Conservation (phyloP, 1,140 invertebrate genomes). For the Scaptomyza graminum region DNA sequence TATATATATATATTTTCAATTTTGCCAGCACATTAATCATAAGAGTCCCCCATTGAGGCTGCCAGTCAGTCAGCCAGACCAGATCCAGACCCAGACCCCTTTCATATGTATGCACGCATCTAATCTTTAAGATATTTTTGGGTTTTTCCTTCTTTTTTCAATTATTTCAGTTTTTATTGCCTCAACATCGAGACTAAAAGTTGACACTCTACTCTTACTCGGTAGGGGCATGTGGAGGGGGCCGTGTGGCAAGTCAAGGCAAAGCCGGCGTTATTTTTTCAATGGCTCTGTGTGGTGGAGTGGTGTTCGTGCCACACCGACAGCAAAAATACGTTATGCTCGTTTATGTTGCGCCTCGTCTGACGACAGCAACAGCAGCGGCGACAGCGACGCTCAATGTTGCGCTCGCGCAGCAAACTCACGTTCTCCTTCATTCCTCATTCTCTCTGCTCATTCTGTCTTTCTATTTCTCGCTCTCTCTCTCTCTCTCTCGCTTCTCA, state of each 20-base stretch:
- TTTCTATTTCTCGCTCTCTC: constrained; percentile 27
- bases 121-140: constrained; percentile 75
- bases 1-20: constrained; percentile 75
- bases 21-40: constrained; percentile 80
- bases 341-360: constrained; percentile 73
- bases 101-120: constrained; percentile 52
- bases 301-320: constrained; percentile 64
- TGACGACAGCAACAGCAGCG: constrained; percentile 1
- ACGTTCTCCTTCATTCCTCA: constrained; percentile 48
- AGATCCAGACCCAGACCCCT: constrained; percentile 33
- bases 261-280: constrained; percentile 13
- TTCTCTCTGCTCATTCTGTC: constrained; percentile 8
- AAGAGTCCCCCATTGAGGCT: constrained; percentile 64
- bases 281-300: constrained; percentile 19
- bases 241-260: constrained; percentile 18
- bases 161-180: constrained; percentile 76
- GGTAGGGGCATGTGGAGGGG: constrained; percentile 6
- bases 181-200: constrained; percentile 72
- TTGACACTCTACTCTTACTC: constrained; percentile 63
- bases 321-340: constrained; percentile 79
- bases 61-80: constrained; percentile 26
- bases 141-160: constrained; percentile 70
- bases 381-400: no score
- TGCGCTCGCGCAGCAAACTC: constrained; percentile 17
- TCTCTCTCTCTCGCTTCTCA: constrained; percentile 20